Evolutionary conservation across 1,140 invertebrate genomes (phyloP), one percentile per base, ranked within the genome.

Genomic region (Colletes latitarsis): DNA sequence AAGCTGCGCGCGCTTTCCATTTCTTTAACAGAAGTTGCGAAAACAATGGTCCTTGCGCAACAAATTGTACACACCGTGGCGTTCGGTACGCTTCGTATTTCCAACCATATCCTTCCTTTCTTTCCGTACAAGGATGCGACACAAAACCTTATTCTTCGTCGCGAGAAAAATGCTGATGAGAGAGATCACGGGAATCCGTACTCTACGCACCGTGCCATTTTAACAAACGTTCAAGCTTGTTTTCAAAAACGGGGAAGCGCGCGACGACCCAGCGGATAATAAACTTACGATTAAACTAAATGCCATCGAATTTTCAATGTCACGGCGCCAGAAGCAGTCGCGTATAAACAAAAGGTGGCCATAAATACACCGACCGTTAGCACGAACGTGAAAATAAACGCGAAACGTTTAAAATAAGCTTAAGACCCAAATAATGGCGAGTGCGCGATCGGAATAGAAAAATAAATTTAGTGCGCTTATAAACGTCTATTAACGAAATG

Each of bases 21-120:
- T 74, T 85, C 83, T 86, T 82, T 41, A 64, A 67, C 68, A 73
- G 62, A 72, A 84, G 63, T 63, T 46, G 52, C 43, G 77, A 58
- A 66, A 77, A 85, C 84, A 85, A 85, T 85, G 10, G 69, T 70
- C 41, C 53, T 85, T 85, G 72, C 58, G 67, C 79, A 84, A 85
- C 57, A 41, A 74, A 73, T 81, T 81, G 49, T 12, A 49, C 74
- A 43, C 67, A 77, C 41, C 53, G 19, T 46, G n/a, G 30, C 12
- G 9, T 39, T 15, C 4, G 39, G 41, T 41, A 21, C 4, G n/a
- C 63, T 63, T 70, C 57, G 66, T 60, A 43, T 30, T 49, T 53
- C 14, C 5, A 14, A 68, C 6, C 63, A n/a, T 58, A 41, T 58
- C 46, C 71, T 46, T 19, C 63, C 60, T 62, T 41, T 9, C 15